phyloP scores from a whole-genome alignment of 2,888 invertebrate species.

The Lycaena phlaeas region DNA sequence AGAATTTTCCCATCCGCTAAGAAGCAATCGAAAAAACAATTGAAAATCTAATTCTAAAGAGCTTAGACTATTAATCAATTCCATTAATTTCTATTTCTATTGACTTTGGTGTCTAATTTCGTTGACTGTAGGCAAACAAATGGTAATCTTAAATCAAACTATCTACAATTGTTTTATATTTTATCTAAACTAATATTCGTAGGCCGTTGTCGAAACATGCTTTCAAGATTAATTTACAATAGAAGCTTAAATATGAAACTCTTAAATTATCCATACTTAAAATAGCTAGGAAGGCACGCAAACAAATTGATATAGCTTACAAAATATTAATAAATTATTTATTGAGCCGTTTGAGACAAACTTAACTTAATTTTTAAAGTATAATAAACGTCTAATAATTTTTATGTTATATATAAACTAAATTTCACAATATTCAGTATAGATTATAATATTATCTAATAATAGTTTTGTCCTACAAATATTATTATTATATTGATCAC shows the following conservation, averaged over 20 bases:
- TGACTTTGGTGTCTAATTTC: neutral
- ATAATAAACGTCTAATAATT: constrained; percentile 1
- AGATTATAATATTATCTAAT: too few relatives aligned
- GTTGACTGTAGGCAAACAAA: neutral
- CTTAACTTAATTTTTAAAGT: too few relatives aligned
- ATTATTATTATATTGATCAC: too few relatives aligned
- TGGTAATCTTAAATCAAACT: neutral
- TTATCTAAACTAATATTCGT: constrained; percentile 16
- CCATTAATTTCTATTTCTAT: constrained; percentile 3
- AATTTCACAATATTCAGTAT: too few relatives aligned
- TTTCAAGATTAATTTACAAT: constrained; percentile 11
- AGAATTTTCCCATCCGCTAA: neutral
- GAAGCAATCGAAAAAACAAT: neutral
- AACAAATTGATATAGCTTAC: constrained; percentile 24
- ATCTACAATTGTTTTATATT: neutral
- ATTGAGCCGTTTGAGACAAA: too few relatives aligned
- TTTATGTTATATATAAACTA: too few relatives aligned
- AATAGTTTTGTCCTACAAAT: too few relatives aligned
- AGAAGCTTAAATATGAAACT: constrained; percentile 2
- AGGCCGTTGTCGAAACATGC: constrained; percentile 21
- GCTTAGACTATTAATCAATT: constrained; percentile 6
- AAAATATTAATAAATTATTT: constrained; percentile 7
- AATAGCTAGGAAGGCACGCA: constrained; percentile 36
- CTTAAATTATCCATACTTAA: constrained; percentile 6
- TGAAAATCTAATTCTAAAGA: neutral